Percentiles rank a stretch among this genome's conserved stretches.
These are phyloP conservation scores for Lutjanus campechanus DNA, from an alignment of 2,797 vertebrate species.

Conservation along the genomic window DNA sequence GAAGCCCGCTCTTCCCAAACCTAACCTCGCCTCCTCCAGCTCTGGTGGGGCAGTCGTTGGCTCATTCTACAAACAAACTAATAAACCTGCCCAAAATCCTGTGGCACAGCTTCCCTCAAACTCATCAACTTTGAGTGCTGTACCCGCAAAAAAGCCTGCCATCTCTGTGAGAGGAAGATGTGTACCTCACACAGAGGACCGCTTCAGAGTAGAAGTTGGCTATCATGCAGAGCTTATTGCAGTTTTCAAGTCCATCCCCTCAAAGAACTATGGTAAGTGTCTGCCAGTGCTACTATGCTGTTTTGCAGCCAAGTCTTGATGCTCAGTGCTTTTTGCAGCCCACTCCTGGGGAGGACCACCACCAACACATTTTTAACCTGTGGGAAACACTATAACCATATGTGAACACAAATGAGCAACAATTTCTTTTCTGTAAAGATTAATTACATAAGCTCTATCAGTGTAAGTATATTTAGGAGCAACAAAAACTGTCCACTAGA, in stretches of 20 bases:
- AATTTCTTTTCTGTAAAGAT: not conserved
- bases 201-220: conserved; percentile 92
- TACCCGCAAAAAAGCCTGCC: conserved; percentile 77
- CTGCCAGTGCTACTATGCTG: not conserved
- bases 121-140: conserved; percentile 22
- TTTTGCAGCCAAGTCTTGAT: conserved; percentile 4
- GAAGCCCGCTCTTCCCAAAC: conserved; percentile 53
- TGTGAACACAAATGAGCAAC: not conserved
- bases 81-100: conserved; percentile 58
- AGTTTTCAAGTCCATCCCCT: conserved; percentile 92
- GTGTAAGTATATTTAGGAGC: not conserved
- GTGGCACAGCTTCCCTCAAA: conserved; percentile 47
- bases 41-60: conserved; percentile 32
- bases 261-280: conserved; percentile 91
- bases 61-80: conserved; percentile 74
- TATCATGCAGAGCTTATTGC: conserved; percentile 91
- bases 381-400: not conserved
- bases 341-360: not conserved
- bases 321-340: not conserved
- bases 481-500: not conserved
- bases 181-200: conserved; percentile 82
- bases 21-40: conserved; percentile 21
- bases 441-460: not conserved
- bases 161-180: conserved; percentile 87
- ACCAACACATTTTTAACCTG: not conserved